Base-by-base conservation (phyloP, 2,888 invertebrate genomes). In the Bombyx huttoni region DNA sequence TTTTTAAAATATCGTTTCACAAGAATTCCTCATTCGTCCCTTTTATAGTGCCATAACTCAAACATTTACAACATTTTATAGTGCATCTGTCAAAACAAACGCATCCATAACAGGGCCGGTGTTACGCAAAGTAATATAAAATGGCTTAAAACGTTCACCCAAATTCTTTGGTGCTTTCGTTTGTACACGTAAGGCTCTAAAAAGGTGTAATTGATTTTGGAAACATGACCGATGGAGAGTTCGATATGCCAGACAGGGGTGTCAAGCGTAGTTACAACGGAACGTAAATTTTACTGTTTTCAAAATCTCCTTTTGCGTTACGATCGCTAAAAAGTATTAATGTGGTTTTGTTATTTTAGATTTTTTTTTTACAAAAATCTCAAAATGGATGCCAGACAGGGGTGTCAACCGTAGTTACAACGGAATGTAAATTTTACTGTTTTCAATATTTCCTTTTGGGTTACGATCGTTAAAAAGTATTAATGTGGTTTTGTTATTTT, bases 61-160 rank as follows among this genome's bases (percentile, higher is more conserved):
- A 70, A 71, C 68, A 61, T 72, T 70, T 67, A 64, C 53, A 61
- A 60, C 52, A 65, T 63, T 81, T 79, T 75, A 78, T 75, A 61
- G 75, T 64, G 65, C 77, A 73, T 80, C 81, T 81, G 82, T 78
- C 77, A 81, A 75, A 77, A 81, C 78, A 81, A 65, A 64, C 64
- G 51, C 48, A 49, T 45, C 63, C 60, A 61, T 64, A 64, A 62
- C 58, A 54, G 61, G 60, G 52, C 51, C 49, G 52, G 56, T 50
- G 56, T 67, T 65, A 55, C 58, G 61, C 56, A 65, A 65, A 58
- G 56, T 33, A 14, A 47, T 49, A 51, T 47, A 49, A 49, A 51
- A 51, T 34, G 47, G 45, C 50, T 52, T 50, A 50, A 50, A 49
- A 51, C 51, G 51, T 53, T 54, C 55, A 71, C 75, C 75, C 63